A percentile compares a stretch with the other conserved stretches of the same genome.
Conservation (phyloP, 2,113 vertebrate genomes). For the Agapornis roseicollis region DNA sequence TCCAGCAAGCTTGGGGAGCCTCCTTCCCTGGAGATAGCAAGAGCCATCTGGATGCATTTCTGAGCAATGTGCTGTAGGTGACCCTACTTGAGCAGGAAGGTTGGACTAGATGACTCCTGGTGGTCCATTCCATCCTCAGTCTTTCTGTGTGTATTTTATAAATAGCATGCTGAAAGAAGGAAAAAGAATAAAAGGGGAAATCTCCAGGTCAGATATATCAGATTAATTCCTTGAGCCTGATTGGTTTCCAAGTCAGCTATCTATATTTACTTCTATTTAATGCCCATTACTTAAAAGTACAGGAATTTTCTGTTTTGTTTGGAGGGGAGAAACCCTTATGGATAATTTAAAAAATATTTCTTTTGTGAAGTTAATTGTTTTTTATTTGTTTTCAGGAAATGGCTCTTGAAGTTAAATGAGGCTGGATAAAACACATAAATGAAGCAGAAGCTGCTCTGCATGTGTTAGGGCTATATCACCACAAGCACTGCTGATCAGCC, state of each 20-base stretch:
- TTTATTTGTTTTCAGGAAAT: slow-evolving; percentile 78
- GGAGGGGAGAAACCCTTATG: neutral
- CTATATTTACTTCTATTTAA: neutral
- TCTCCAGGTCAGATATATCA: neutral
- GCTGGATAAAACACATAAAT: slow-evolving; percentile 75
- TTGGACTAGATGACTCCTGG: neutral
- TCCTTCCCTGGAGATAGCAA: neutral
- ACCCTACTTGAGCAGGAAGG: neutral
- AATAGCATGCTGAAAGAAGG: neutral
- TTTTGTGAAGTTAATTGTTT: slow-evolving; percentile 20
- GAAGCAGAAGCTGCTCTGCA: slow-evolving; percentile 69
- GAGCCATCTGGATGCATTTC: neutral
- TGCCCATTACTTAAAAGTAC: neutral
- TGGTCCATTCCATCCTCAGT: neutral
- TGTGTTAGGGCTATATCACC: slow-evolving; percentile 49
- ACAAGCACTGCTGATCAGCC: slow-evolving; percentile 53
- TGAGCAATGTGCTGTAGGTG: neutral
- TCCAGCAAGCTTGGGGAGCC: neutral
- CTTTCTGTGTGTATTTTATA: neutral
- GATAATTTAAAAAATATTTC: neutral
- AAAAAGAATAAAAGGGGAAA: neutral
- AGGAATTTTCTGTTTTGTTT: neutral
- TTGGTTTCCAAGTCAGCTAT: neutral
- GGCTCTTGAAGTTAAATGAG: slow-evolving; percentile 79
- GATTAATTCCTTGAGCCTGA: neutral